These are phyloP conservation scores for Nomada fabriciana DNA, from an alignment of 2,888 invertebrate genomes.

Conservation along the genomic window DNA sequence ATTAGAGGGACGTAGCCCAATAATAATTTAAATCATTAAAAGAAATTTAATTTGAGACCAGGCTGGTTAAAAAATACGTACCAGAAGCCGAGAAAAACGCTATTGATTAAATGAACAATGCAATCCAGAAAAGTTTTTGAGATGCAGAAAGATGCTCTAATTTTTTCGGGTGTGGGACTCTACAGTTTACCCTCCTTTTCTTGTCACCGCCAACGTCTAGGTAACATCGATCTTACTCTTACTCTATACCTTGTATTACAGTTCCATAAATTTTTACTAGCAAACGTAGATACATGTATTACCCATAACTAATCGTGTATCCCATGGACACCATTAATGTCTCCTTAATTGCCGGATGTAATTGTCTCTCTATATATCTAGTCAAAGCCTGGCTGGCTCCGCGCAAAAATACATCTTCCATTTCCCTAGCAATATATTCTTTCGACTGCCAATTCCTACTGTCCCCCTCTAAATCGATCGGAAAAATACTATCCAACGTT, in stretches of 20 bases:
- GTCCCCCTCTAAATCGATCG: slow-evolving; percentile 50
- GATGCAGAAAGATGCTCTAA: too few species aligned
- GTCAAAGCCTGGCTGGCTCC: slow-evolving; percentile 93
- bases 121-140: too few species aligned
- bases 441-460: slow-evolving; percentile 78
- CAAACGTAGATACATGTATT: neutral
- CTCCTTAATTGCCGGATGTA: slow-evolving; percentile 94
- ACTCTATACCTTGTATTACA: neutral
- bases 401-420: slow-evolving; percentile 93
- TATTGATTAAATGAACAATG: too few species aligned
- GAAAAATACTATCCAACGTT: slow-evolving; percentile 61
- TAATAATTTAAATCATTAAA: too few species aligned
- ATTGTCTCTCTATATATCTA: slow-evolving; percentile 92
- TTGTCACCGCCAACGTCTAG: too few species aligned
- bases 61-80: too few species aligned
- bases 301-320: slow-evolving; percentile 93
- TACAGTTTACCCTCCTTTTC: too few species aligned
- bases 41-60: too few species aligned
- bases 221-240: too few species aligned
- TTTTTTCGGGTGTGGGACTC: too few species aligned
- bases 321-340: slow-evolving; percentile 95
- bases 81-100: too few species aligned
- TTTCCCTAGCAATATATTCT: slow-evolving; percentile 90
- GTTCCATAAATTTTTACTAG: neutral
- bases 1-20: too few species aligned